A percentile compares a stretch with the other conserved stretches of the same genome.
These are phyloP conservation scores for Caenorhabditis macrosperma DNA, from an alignment of 2,888 invertebrate species.

Conservation along the genomic window DNA sequence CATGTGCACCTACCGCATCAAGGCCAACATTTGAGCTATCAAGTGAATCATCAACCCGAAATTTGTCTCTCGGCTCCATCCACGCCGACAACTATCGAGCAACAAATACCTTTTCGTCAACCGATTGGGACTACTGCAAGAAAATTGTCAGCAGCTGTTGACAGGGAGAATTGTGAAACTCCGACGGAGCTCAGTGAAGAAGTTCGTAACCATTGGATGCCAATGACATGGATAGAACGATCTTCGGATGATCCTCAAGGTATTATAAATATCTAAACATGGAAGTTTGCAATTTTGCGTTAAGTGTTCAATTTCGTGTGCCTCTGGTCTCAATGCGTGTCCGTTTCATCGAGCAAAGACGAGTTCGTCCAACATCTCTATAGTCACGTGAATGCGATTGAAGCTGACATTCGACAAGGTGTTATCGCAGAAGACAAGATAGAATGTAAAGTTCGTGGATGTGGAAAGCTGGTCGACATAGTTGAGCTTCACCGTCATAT, in stretches of 20 bases:
- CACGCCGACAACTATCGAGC: background rate
- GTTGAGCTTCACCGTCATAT: conserved; percentile 63
- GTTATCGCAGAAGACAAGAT: background rate
- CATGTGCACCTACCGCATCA: background rate
- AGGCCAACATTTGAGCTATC: background rate
- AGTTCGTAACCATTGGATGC: conserved; percentile 55
- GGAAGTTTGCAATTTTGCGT: too few relatives aligned
- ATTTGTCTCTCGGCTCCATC: background rate
- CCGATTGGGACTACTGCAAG: background rate
- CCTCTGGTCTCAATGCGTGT: conserved; percentile 61
- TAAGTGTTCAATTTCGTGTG: conserved; percentile 60
- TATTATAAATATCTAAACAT: too few relatives aligned
- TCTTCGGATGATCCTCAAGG: conserved; percentile 45
- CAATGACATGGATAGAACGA: conserved; percentile 57
- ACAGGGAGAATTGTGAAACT: background rate
- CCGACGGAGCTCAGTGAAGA: conserved; percentile 21
- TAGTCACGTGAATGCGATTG: conserved; percentile 35
- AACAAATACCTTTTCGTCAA: background rate
- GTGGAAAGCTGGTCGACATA: conserved; percentile 36
- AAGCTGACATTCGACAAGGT: background rate
- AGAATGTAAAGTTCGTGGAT: conserved; percentile 59
- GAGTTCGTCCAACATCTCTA: conserved; percentile 60
- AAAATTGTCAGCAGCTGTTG: background rate
- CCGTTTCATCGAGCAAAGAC: conserved; percentile 26
- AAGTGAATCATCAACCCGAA: background rate